These are phyloP conservation scores for Silurus lanzhouensis DNA, from an alignment of 2,797 vertebrate species.

Conservation along the genomic window DNA sequence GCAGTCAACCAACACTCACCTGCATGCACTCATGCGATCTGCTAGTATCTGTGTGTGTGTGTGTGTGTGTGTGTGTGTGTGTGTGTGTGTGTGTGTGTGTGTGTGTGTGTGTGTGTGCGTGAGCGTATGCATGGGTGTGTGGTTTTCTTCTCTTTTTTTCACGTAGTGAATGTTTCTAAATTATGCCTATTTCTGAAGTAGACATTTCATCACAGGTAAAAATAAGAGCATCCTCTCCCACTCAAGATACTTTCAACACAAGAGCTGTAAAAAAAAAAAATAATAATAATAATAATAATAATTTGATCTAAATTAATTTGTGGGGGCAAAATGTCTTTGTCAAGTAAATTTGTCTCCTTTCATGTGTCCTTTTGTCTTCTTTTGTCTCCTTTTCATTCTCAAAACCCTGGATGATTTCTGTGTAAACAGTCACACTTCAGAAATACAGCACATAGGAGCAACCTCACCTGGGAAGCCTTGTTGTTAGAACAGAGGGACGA, in stretches of 20 bases:
- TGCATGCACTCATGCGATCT: slow-evolving; percentile 4
- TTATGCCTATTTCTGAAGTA: background rate
- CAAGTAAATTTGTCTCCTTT: background rate
- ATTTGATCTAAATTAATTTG: too few species aligned
- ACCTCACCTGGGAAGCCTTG: slow-evolving; percentile 69
- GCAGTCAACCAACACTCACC: slow-evolving; percentile 21
- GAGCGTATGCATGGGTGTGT: too few species aligned
- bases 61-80: background rate
- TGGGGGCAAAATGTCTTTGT: background rate
- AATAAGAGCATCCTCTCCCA: slow-evolving; percentile 36
- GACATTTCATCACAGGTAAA: background rate
- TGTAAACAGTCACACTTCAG: slow-evolving; percentile 12
- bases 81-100: background rate
- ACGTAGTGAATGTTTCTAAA: slow-evolving; percentile 12
- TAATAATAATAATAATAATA: too few species aligned
- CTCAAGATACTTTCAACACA: slow-evolving; percentile 51
- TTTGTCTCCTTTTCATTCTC: too few species aligned
- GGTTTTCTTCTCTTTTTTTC: background rate
- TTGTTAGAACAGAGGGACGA: slow-evolving; percentile 66
- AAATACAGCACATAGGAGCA: slow-evolving; percentile 60
- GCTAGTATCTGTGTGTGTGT: slow-evolving; percentile 7
- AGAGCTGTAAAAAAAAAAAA: background rate
- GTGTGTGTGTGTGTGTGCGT: background rate
- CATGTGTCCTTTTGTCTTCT: too few species aligned
- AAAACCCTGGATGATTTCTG: background rate